A percentile compares a stretch with the other conserved stretches of the same genome.
Evolutionary conservation across 2,888 invertebrate species (phyloP).

Genomic region (Cerceris rybyensis): DNA sequence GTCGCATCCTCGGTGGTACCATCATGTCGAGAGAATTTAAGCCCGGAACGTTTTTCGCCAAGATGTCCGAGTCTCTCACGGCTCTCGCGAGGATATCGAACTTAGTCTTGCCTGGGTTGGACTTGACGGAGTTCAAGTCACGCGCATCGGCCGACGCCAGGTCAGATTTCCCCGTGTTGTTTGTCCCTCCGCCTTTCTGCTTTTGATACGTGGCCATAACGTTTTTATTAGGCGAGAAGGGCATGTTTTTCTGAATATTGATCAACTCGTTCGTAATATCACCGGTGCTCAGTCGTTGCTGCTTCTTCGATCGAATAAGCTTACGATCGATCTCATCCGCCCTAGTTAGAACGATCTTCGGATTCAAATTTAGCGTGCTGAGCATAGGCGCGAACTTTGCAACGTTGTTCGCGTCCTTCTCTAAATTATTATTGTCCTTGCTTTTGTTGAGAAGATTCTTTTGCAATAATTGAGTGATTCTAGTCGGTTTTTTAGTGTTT

Average conservation of each 20-base stretch:
- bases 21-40: constrained; percentile 85
- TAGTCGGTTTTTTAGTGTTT: constrained; percentile 73
- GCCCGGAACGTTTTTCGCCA: constrained; percentile 84
- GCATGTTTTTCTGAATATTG: constrained; percentile 77
- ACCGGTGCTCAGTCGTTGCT: constrained; percentile 71
- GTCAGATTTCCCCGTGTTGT: constrained; percentile 48
- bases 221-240: constrained; percentile 73
- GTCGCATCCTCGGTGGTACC: constrained; percentile 82
- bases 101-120: constrained; percentile 70
- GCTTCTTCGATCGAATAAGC: constrained; percentile 69
- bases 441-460: constrained; percentile 72
- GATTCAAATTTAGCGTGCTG: constrained; percentile 81
- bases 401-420: constrained; percentile 61
- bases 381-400: constrained; percentile 79
- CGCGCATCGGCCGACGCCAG: constrained; percentile 49
- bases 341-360: constrained; percentile 81
- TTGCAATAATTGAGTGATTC: constrained; percentile 69
- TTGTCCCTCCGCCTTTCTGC: constrained; percentile 63
- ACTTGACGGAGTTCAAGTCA: constrained; percentile 58
- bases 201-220: constrained; percentile 72
- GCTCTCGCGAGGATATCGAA: constrained; percentile 75
- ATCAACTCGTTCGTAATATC: constrained; percentile 76
- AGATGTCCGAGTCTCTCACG: constrained; percentile 77
- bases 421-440: constrained; percentile 67
- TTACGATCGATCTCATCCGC: constrained; percentile 76